Conservation (phyloP, 2,113 vertebrate species). For the Holacanthus passer region DNA sequence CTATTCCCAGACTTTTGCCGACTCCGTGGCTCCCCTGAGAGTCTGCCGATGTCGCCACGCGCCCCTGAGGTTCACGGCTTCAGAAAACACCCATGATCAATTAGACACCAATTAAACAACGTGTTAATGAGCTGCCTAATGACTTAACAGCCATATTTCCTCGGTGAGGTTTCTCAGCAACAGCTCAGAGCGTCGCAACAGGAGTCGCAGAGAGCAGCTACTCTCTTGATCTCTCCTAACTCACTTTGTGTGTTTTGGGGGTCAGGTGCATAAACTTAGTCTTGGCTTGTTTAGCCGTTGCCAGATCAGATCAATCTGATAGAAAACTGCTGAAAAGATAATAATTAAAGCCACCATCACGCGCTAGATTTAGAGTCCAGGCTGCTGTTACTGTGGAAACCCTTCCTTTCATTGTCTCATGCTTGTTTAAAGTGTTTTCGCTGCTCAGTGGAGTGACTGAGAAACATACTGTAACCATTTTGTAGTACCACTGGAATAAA, state of each 20-base stretch:
- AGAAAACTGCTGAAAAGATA: slow-evolving; percentile 11
- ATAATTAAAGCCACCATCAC: slow-evolving; percentile 25
- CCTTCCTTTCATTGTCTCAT: slow-evolving; percentile 30
- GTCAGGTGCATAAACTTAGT: slow-evolving; percentile 10
- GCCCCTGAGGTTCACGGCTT: slow-evolving; percentile 64
- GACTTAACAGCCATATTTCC: slow-evolving; percentile 74
- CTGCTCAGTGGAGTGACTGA: slow-evolving; percentile 21
- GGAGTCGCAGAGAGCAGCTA: slow-evolving; percentile 23
- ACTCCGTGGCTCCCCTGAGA: slow-evolving; percentile 37
- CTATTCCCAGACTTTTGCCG: slow-evolving; percentile 29
- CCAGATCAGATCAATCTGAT: slow-evolving; percentile 19
- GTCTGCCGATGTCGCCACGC: slow-evolving; percentile 29
- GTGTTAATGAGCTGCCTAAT: slow-evolving; percentile 77
- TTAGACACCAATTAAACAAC: slow-evolving; percentile 80
- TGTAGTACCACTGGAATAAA: slow-evolving; percentile 31
- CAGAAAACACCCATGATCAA: slow-evolving; percentile 77
- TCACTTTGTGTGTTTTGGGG: neutral
- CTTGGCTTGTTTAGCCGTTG: slow-evolving; percentile 16
- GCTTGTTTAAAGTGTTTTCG: slow-evolving; percentile 27
- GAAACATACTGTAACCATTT: slow-evolving; percentile 22
- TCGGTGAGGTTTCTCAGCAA: slow-evolving; percentile 53
- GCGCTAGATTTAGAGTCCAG: slow-evolving; percentile 25
- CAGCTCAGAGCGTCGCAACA: slow-evolving; percentile 21
- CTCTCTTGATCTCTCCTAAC: slow-evolving; percentile 3
- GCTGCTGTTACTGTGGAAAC: slow-evolving; percentile 55